Base-by-base conservation (phyloP, 2,888 invertebrate species). In the Campoplex nolae region DNA sequence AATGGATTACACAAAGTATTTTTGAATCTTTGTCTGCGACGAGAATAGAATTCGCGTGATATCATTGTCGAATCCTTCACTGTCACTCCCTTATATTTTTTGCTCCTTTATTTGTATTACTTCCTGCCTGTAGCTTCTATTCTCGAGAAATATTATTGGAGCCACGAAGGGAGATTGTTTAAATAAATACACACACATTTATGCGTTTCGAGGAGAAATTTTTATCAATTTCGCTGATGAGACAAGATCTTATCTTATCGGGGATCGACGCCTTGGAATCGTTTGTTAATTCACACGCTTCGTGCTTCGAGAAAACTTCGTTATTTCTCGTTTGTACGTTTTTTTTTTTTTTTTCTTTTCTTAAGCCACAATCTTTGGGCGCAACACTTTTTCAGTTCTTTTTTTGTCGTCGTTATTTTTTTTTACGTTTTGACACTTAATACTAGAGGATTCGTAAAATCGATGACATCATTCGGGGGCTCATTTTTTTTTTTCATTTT, bases 161-260 rank as follows among this genome's bases (percentile, higher is more conserved):
- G 54, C 83, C 38, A 42, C 54, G 51, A 77, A 67, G 73, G 51
- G 45, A 80, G 68, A 78, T 81, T 76, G 81, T 84, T 78, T n/a
- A 78, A 84, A 86, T 84, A 77, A 84, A 86, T 78, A 62, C 54
- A 62, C 35, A 38, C 73, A 68, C 32, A 67, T 70, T 76, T 45
- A 70, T 51, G 68, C 62, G 38, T 68, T 68, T 35, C 35, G 74
- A 74, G 70, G 70, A 71, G 76, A 80, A 65, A 62, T 74, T 77
- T 73, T 84, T 84, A 86, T 86, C 86, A 54, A 16, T 51, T 81
- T 51, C 9, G 67, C 77, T 74, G 67, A 76, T 70, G 76, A 70
- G 3, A 54, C 76, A 70, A 67, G 75, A 74, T 67, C 42, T 68
- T 84, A 86, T 86, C 86, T 86, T 86, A 84, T 84, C 86, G 68